A percentile compares a stretch with the other conserved stretches of the same genome.
Conservation (phyloP, 2,888 invertebrate genomes). For the Hanleya hanleyi region DNA sequence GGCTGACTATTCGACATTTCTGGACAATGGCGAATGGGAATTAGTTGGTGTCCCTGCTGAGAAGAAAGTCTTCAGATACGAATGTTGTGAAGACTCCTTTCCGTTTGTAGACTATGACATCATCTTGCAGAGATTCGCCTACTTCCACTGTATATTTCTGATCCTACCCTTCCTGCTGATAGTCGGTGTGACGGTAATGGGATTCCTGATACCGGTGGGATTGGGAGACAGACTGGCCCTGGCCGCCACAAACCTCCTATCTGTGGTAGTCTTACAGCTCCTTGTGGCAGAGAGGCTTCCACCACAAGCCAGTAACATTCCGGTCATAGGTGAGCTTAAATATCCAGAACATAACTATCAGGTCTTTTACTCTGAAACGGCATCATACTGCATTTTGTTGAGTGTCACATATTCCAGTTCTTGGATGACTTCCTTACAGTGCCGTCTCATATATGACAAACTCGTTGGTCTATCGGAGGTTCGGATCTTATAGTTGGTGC, state of each 20-base stretch:
- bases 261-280: not conserved
- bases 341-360: not conserved
- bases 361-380: too few relatives aligned
- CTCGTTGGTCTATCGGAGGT: too few relatives aligned
- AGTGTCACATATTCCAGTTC: too few relatives aligned
- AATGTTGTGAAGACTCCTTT: not conserved
- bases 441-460: too few relatives aligned
- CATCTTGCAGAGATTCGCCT: not conserved
- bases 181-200: not conserved
- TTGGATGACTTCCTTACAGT: too few relatives aligned
- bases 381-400: too few relatives aligned
- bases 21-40: slow-evolving; percentile 1
- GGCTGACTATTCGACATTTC: not conserved
- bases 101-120: not conserved
- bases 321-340: not conserved
- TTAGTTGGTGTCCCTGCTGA: not conserved
- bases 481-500: too few relatives aligned
- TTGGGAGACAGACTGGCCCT: not conserved
- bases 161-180: not conserved
- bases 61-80: too few relatives aligned
- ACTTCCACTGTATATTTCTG: not conserved
- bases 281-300: slow-evolving; percentile 2
- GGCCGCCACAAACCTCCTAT: not conserved
- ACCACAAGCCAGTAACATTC: not conserved
- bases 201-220: not conserved